Conservation (phyloP, 2,888 invertebrate genomes). For the Erebia epiphron region DNA sequence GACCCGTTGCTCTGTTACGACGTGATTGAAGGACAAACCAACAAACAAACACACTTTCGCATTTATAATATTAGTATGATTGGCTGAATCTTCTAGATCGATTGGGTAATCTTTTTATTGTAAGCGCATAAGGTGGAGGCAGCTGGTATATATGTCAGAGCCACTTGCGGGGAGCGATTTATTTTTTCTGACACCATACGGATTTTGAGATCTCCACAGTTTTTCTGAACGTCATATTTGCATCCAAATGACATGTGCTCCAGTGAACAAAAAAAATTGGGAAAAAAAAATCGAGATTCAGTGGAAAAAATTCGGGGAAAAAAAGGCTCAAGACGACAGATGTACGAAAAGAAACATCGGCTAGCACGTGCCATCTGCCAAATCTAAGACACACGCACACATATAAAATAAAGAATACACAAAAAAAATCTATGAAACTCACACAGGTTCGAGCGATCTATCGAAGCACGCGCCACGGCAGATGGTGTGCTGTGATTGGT, state of each 20-base stretch:
- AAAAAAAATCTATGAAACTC: slow-evolving; percentile 57
- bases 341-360: slow-evolving; percentile 71
- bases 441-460: slow-evolving; percentile 62
- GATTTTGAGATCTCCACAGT: slow-evolving; percentile 58
- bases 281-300: slow-evolving; percentile 49
- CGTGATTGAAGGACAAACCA: too few species aligned
- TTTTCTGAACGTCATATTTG: slow-evolving; percentile 73
- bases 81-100: slow-evolving; percentile 5
- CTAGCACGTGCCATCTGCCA: slow-evolving; percentile 82
- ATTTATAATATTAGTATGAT: not conserved
- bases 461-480: slow-evolving; percentile 69
- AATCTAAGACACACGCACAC: slow-evolving; percentile 73
- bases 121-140: slow-evolving; percentile 43
- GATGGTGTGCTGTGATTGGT: slow-evolving; percentile 75
- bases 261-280: slow-evolving; percentile 44
- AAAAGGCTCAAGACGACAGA: slow-evolving; percentile 75
- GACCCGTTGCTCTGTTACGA: too few species aligned
- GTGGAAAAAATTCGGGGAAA: slow-evolving; percentile 59
- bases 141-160: slow-evolving; percentile 64
- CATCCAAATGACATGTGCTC: slow-evolving; percentile 76
- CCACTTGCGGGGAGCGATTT: slow-evolving; percentile 74
- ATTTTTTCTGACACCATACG: slow-evolving; percentile 77
- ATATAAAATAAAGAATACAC: slow-evolving; percentile 52
- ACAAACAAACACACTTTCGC: not conserved
- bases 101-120: slow-evolving; percentile 21